Percentiles rank a stretch among this genome's conserved stretches.
These are phyloP conservation scores for Rhinichthys osculus DNA, from an alignment of 2,797 vertebrate genomes.

Conservation along the genomic window DNA sequence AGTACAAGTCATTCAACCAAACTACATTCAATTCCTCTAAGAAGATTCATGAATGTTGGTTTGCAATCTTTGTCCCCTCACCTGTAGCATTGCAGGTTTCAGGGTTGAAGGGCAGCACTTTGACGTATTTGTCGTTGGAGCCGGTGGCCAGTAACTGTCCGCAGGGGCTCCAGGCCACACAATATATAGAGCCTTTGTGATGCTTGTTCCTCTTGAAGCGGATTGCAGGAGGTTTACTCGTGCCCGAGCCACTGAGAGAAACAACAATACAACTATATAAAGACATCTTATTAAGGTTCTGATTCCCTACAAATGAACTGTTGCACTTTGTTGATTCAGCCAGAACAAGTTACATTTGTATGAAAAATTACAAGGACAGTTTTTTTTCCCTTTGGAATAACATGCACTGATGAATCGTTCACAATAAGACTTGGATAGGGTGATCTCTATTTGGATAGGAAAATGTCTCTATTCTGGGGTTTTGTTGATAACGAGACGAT, in stretches of 20 bases:
- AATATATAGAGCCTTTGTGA: conserved; percentile 98
- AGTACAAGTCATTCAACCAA: background rate
- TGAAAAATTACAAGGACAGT: background rate
- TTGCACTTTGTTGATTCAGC: background rate
- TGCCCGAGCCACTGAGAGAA: conserved; percentile 77
- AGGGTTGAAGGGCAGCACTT: conserved; percentile 95
- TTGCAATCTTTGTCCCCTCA: conserved; percentile 63
- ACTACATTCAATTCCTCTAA: background rate
- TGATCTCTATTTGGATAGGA: background rate
- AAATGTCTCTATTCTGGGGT: background rate
- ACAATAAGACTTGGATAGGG: background rate
- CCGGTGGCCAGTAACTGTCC: conserved; percentile 95
- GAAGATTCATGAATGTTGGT: background rate
- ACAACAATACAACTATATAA: conserved; percentile 44
- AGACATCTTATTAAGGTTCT: background rate
- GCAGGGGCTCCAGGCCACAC: conserved; percentile 97
- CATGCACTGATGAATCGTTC: background rate
- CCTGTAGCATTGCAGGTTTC: conserved; percentile 97
- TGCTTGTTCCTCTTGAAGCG: conserved; percentile 98
- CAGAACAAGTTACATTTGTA: background rate
- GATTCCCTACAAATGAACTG: background rate
- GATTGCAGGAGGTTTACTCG: conserved; percentile 85
- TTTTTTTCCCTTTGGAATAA: background rate
- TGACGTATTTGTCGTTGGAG: conserved; percentile 98
- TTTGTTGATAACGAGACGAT: background rate